These are phyloP conservation scores for Aleiodes alternator DNA, from an alignment of 2,888 invertebrate genomes.

Conservation along the genomic window DNA sequence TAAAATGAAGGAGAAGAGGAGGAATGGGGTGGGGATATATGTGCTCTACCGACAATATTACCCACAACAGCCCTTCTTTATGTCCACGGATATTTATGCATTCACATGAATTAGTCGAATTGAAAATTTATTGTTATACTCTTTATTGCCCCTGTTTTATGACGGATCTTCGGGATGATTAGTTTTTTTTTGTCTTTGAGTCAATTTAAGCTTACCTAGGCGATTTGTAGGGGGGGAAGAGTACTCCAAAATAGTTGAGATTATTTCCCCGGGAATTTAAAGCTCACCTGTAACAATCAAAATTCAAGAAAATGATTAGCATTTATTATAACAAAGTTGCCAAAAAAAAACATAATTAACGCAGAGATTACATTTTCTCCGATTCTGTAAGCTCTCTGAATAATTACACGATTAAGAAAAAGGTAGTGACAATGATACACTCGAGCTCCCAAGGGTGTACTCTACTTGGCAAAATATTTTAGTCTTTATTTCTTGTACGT, in stretches of 20 bases:
- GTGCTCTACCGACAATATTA: slow-evolving; percentile 31
- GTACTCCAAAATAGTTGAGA: not conserved
- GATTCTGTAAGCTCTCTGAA: slow-evolving; percentile 26
- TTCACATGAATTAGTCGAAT: slow-evolving; percentile 35
- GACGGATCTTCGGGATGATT: not conserved
- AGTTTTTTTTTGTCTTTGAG: slow-evolving; percentile 5
- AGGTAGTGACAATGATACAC: slow-evolving; percentile 48
- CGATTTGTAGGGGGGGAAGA: not conserved
- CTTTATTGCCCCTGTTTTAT: slow-evolving; percentile 28
- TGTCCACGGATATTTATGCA: slow-evolving; percentile 35
- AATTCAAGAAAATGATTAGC: not conserved
- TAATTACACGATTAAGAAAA: slow-evolving; percentile 7
- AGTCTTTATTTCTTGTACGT: slow-evolving; percentile 57
- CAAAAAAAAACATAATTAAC: not conserved
- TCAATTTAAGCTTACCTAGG: slow-evolving; percentile 13
- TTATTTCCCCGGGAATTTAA: not conserved
- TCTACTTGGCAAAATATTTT: slow-evolving; percentile 57
- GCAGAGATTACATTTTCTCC: not conserved
- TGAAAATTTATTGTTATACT: slow-evolving; percentile 21
- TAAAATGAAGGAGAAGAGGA: slow-evolving; percentile 16
- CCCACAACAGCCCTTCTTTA: slow-evolving; percentile 37
- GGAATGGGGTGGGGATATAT: slow-evolving; percentile 16
- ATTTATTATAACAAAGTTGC: slow-evolving; percentile 2
- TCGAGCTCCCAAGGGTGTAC: slow-evolving; percentile 56
- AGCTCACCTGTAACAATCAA: slow-evolving; percentile 43